Evolutionary conservation across 2,797 vertebrate genomes (phyloP).

Genomic region (Etheostoma perlongum): DNA sequence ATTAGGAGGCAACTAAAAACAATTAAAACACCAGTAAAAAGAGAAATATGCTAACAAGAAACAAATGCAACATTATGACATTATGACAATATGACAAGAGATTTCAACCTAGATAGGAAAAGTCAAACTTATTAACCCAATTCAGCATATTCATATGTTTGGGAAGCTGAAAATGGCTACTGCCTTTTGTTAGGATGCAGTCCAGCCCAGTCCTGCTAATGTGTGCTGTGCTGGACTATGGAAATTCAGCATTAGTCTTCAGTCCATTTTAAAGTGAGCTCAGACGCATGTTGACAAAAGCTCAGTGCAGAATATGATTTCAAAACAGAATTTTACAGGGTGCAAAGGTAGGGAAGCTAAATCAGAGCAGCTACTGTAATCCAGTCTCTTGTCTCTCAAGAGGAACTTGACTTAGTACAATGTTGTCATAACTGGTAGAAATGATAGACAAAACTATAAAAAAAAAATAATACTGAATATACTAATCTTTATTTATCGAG

Average conservation of each 20-base stretch:
- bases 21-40: slow-evolving; percentile 4
- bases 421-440: too few species aligned
- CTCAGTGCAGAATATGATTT: neutral
- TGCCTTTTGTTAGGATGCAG: too few species aligned
- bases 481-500: too few species aligned
- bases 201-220: neutral
- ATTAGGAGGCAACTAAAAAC: neutral
- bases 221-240: neutral
- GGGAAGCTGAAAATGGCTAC: too few species aligned
- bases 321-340: neutral
- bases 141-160: neutral
- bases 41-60: neutral
- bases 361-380: neutral
- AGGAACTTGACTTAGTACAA: too few species aligned
- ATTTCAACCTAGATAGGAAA: neutral
- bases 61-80: neutral
- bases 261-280: neutral
- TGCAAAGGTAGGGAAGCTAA: neutral
- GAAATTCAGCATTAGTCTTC: neutral
- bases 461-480: too few species aligned
- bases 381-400: neutral
- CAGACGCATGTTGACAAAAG: neutral
- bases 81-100: neutral
- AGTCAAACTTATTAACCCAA: neutral
- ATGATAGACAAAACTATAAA: too few species aligned